Evolutionary conservation across 2,888 invertebrate genomes (phyloP).

Genomic region (Leptinotarsa tumamoca): DNA sequence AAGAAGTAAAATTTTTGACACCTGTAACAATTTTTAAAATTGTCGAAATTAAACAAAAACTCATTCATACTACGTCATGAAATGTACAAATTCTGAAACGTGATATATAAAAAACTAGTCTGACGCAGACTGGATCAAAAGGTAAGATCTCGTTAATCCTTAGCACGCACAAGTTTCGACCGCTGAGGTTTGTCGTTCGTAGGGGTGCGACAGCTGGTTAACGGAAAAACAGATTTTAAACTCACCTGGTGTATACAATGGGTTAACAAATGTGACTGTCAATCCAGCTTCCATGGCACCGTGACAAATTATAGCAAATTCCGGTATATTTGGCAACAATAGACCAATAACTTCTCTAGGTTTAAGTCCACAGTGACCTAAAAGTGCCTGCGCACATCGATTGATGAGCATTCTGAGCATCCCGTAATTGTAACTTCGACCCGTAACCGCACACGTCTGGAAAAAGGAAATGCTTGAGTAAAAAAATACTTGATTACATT

Average conservation of each 20-base stretch:
- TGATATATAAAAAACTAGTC: too few relatives aligned
- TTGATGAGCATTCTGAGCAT: constrained; percentile 72
- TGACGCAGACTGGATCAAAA: not conserved
- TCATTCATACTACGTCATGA: too few relatives aligned
- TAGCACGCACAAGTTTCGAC: too few relatives aligned
- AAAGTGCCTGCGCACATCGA: constrained; percentile 71
- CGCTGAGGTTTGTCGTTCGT: too few relatives aligned
- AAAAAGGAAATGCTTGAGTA: constrained; percentile 34
- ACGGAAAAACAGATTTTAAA: too few relatives aligned
- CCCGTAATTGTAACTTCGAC: constrained; percentile 74
- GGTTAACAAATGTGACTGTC: constrained; percentile 77
- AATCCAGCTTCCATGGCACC: constrained; percentile 77
- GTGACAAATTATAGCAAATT: constrained; percentile 75
- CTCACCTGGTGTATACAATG: constrained; percentile 76
- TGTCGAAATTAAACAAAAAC: too few relatives aligned
- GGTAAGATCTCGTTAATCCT: too few relatives aligned
- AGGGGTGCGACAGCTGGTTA: too few relatives aligned
- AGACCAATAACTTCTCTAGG: constrained; percentile 76
- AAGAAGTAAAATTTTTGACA: too few relatives aligned
- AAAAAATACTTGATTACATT: too few relatives aligned
- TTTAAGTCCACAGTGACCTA: constrained; percentile 70
- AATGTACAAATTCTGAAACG: too few relatives aligned
- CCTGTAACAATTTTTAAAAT: too few relatives aligned
- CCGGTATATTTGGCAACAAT: constrained; percentile 78
- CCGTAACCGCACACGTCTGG: constrained; percentile 78